Base-by-base conservation (phyloP, 2,797 vertebrate genomes). In the Phalanger gymnotis region DNA sequence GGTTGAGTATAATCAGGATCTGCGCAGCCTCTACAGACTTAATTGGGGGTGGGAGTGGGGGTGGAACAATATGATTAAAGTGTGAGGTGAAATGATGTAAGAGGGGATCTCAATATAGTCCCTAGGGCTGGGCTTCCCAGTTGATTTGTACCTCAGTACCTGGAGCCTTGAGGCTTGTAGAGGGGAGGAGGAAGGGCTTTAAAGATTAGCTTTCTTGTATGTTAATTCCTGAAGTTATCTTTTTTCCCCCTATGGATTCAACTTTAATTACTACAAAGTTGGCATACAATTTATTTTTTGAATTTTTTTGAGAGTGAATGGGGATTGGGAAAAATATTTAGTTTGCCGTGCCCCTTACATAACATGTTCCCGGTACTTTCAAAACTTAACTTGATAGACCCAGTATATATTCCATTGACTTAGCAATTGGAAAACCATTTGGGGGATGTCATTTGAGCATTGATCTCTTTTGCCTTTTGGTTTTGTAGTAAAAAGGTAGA, bases 361-460 rank as follows among this genome's bases (percentile, higher is more conserved):
- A 93, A 40, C 9, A 31, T 34, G 0, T 96, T 96, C 92, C 53
- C 66, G 30, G 34, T 54, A 47, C 92, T 81, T 92, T 91, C 25
- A 58, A 96, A 27, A 91, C 53, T 14, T 51, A 30, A 40, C 92
- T 90, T 93, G 53, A 6, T 52, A 61, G 61, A n/a, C 14, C 96
- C 58, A 95, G 73, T 91, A 5, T 94, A 28, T 93, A 54, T 66
- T 73, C 90, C 47, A 56, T 81, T 96, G 96, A 97, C 92, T 96
- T 95, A 94, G 92, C 94, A 95, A 2, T 57, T 91, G 53, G 94
- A 96, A 93, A 19, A 25, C 34, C 34, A 16, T 66, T 31, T n/a
- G 5, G 61, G 13, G 34, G 1, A 25, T n/a, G 27, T 90, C 87
- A 57, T 92, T 92, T 97, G 58, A 89, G 7, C 95, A n/a, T 56